Conservation (phyloP, 2,113 vertebrate genomes). For the Oryzias woworae region DNA sequence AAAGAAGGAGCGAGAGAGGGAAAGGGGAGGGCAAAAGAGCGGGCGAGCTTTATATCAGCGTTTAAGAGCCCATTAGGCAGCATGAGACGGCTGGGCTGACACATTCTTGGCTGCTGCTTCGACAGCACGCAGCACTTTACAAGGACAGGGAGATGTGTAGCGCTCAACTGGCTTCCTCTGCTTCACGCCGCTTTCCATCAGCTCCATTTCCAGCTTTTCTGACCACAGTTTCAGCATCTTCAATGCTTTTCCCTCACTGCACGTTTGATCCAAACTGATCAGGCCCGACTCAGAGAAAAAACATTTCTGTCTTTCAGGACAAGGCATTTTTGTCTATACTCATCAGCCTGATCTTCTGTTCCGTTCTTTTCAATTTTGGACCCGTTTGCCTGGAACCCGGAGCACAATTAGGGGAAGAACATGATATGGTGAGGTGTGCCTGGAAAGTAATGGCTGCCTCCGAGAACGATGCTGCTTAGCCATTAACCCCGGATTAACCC, state of each 20-base stretch:
- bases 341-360: slow-evolving; percentile 39
- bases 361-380: slow-evolving; percentile 34
- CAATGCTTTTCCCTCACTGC: slow-evolving; percentile 30
- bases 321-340: slow-evolving; percentile 61
- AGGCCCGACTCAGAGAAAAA: no score
- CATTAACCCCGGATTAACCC: slow-evolving; percentile 79
- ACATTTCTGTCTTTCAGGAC: slow-evolving; percentile 39
- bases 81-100: slow-evolving; percentile 74
- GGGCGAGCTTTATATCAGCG: slow-evolving; percentile 75
- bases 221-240: slow-evolving; percentile 49
- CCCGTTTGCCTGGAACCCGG: slow-evolving; percentile 28
- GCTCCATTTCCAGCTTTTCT: slow-evolving; percentile 49
- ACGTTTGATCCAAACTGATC: slow-evolving; percentile 1
- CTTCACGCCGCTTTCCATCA: slow-evolving; percentile 53
- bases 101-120: slow-evolving; percentile 76
- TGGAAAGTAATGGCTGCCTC: slow-evolving; percentile 63
- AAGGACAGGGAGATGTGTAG: slow-evolving; percentile 75
- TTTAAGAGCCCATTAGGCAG: slow-evolving; percentile 78
- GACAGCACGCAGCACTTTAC: slow-evolving; percentile 76
- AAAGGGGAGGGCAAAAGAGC: slow-evolving; percentile 64
- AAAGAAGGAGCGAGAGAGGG: slow-evolving; percentile 46
- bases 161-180: slow-evolving; percentile 66
- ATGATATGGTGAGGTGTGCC: slow-evolving; percentile 55
- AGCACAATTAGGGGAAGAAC: slow-evolving; percentile 42
- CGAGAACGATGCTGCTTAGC: slow-evolving; percentile 59